Conservation (phyloP, 2,113 vertebrate genomes). For the Neomonachus schauinslandi region DNA sequence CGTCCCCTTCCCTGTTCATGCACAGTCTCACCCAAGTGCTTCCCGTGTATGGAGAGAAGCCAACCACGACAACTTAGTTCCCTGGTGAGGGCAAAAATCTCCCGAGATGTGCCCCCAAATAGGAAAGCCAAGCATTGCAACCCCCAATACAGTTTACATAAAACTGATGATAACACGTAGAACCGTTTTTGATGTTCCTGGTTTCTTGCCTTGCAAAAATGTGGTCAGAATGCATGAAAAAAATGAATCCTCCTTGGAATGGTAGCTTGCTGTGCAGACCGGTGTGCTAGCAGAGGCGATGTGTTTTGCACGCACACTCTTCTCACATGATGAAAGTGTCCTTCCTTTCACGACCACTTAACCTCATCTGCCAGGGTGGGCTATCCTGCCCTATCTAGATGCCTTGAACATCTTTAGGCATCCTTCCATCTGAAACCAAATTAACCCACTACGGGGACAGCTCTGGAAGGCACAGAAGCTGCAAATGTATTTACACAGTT, state of each 20-base stretch:
- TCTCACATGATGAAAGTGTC: slow-evolving; percentile 57
- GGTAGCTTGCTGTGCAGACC: slow-evolving; percentile 74
- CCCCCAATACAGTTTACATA: slow-evolving; percentile 60
- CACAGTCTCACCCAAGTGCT: slow-evolving; percentile 77
- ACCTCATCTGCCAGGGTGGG: slow-evolving; percentile 70
- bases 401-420: slow-evolving; percentile 51
- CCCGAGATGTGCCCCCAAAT: slow-evolving; percentile 74
- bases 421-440: slow-evolving; percentile 80
- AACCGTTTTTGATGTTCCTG: slow-evolving; percentile 66
- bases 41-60: slow-evolving; percentile 66
- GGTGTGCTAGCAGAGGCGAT: slow-evolving; percentile 72
- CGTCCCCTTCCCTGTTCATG: slow-evolving; percentile 52
- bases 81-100: slow-evolving; percentile 69
- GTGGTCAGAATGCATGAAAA: slow-evolving; percentile 80
- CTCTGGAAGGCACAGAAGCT: slow-evolving; percentile 78
- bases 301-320: slow-evolving; percentile 53
- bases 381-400: slow-evolving; percentile 62
- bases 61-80: slow-evolving; percentile 73
- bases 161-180: slow-evolving; percentile 54
- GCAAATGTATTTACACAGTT: slow-evolving; percentile 79
- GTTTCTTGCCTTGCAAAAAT: slow-evolving; percentile 81
- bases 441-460: slow-evolving; percentile 73
- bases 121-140: slow-evolving; percentile 61
- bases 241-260: slow-evolving; percentile 79
- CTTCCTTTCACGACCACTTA: slow-evolving; percentile 61